Evolutionary conservation across 1,140 invertebrate species (phyloP).

Genomic region (Platyscapa corneri): DNA sequence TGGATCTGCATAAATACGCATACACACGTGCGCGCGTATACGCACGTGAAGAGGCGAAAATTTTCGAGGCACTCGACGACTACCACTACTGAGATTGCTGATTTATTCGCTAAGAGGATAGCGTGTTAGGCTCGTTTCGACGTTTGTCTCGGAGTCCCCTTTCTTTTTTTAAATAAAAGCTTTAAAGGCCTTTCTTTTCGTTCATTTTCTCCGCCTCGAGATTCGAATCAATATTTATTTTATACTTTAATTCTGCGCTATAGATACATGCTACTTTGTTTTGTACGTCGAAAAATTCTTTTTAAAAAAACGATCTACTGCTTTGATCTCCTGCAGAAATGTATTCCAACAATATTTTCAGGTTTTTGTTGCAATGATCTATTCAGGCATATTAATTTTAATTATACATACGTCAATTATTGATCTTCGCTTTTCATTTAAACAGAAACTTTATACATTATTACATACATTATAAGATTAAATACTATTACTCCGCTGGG

Average conservation of each 20-base stretch:
- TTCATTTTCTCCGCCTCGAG: not conserved
- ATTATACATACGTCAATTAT: slow-evolving; percentile 4
- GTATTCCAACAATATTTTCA: not conserved
- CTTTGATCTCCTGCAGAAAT: not conserved
- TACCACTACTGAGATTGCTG: slow-evolving; percentile 4
- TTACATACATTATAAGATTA: not conserved
- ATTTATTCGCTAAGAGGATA: slow-evolving; percentile 33
- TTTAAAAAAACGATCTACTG: not conserved
- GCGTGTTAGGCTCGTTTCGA: slow-evolving; percentile 42
- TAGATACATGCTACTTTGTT: not conserved
- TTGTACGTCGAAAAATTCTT: not conserved
- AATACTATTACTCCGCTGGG: not conserved
- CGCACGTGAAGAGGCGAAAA: slow-evolving; percentile 8
- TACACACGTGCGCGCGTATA: not conserved
- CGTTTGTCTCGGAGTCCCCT: slow-evolving; percentile 8
- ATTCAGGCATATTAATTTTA: not conserved
- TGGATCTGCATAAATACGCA: slow-evolving; percentile 40
- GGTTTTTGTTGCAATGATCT: not conserved
- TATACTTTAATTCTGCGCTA: slow-evolving; percentile 3
- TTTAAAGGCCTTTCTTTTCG: not conserved
- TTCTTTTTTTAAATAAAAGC: not conserved
- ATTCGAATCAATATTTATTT: slow-evolving; percentile 35
- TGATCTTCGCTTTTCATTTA: not conserved
- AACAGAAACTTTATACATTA: not conserved
- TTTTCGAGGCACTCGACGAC: slow-evolving; percentile 12